Base-by-base conservation (phyloP, 2,797 vertebrate species). In the Pterois miles region DNA sequence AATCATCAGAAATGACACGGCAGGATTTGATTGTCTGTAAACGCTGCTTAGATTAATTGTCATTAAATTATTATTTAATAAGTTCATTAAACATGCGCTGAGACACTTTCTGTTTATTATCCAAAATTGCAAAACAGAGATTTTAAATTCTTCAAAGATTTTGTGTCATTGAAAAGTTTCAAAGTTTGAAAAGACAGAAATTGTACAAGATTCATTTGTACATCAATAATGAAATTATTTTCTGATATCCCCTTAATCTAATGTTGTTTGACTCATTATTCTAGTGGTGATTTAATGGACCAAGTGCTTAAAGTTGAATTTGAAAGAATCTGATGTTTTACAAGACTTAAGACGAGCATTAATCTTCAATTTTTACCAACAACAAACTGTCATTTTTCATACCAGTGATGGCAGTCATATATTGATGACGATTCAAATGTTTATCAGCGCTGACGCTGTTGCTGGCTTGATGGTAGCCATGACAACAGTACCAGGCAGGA, bases 391-490 rank as follows among this genome's bases (percentile, higher is more conserved):
- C 59, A 33, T 23, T 75, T 65, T 58, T 65, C 38, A 60, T 73
- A 54, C 53, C 69, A 74, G 18, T 31, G 52, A 34, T 29, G 8
- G 20, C 13, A 43, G 14, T 27, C 18, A n/a, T n/a, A n/a, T n/a
- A n/a, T 23, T 53, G 33, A 34, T 34, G 33, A 33, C 9, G 46
- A 38, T 36, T 82, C 29, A 69, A 11, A 58, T 48, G 33, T 27
- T 36, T 9, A 11, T 43, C 27, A 56, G 2, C 6, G 6, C 1
- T 4, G 56, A 65, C 3, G 11, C 31, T 66, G 79, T 7, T 74
- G 71, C 11, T 79, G 78, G 7, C 65, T 43, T 18, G 77, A 79
- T 10, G 88, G 43, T n/a, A 88, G 76, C 82, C 78, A 78, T 16
- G 87, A 83, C 36, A 88, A 16, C 1, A 67, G 18, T 1, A 65